These are phyloP conservation scores for Caenorhabditis sinica DNA, from an alignment of 2,888 invertebrate genomes.

Conservation along the genomic window DNA sequence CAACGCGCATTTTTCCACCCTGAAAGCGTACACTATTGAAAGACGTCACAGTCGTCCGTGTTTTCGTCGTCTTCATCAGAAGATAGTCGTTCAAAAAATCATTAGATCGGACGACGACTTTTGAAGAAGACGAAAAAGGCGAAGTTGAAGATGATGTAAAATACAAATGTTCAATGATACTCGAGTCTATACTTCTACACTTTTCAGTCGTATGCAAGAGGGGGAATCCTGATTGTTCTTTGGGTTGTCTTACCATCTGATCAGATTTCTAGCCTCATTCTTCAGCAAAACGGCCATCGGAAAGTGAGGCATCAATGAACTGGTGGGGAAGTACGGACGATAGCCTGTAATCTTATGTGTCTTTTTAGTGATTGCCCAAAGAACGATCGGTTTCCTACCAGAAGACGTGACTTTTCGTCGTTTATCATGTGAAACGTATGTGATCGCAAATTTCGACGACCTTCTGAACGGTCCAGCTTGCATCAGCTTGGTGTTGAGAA, in stretches of 20 bases:
- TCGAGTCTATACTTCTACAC: conserved; percentile 10
- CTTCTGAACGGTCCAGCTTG: conserved; percentile 49
- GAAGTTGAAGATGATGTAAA: neutral
- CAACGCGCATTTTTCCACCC: conserved; percentile 58
- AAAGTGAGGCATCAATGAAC: conserved; percentile 42
- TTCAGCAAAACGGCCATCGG: conserved; percentile 56
- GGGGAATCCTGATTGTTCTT: conserved; percentile 44
- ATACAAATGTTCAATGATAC: conserved; percentile 49
- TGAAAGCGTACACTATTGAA: conserved; percentile 52
- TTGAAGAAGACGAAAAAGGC: conserved; percentile 43
- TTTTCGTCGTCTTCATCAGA: conserved; percentile 19
- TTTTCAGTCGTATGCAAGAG: conserved; percentile 19
- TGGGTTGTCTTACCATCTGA: conserved; percentile 52
- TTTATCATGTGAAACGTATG: conserved; percentile 65
- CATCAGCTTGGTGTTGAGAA: conserved; percentile 55
- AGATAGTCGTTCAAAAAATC: conserved; percentile 51
- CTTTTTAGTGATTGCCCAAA: conserved; percentile 52
- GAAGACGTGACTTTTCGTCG: conserved; percentile 55
- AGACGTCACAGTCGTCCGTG: conserved; percentile 46
- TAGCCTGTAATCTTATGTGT: conserved; percentile 60
- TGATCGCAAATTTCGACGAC: conserved; percentile 43
- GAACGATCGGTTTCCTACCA: conserved; percentile 53
- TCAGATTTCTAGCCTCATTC: conserved; percentile 47
- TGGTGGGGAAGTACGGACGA: conserved; percentile 58
- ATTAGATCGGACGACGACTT: conserved; percentile 52